Conservation (phyloP, 2,888 invertebrate species). For the Phortica magna region DNA sequence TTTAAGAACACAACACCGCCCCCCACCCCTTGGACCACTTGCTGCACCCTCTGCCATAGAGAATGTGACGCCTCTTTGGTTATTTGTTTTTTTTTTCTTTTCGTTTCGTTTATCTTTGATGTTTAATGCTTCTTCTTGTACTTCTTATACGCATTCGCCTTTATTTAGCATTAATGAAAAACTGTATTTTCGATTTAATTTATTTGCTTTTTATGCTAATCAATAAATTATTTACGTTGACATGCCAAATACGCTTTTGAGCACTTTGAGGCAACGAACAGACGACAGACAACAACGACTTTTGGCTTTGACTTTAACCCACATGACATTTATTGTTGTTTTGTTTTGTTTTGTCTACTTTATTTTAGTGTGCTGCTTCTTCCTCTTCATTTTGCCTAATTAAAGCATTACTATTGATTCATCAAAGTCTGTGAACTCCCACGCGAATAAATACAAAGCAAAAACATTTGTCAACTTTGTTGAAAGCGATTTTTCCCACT, state of each 20-base stretch:
- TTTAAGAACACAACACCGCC: too few relatives aligned
- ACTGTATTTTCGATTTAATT: conserved; percentile 34
- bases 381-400: neutral
- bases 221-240: conserved; percentile 69
- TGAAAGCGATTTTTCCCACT: too few relatives aligned
- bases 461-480: neutral
- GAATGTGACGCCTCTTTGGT: neutral
- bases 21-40: too few relatives aligned
- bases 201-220: conserved; percentile 52
- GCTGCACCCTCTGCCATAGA: neutral
- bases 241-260: conserved; percentile 49
- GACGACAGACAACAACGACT: neutral
- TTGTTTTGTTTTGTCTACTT: conserved; percentile 7
- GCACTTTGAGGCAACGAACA: neutral
- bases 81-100: neutral
- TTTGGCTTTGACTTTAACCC: neutral
- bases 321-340: neutral
- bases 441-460: neutral
- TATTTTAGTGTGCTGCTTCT: neutral
- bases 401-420: neutral
- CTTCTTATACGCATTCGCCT: too few relatives aligned
- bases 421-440: neutral
- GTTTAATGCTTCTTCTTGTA: too few relatives aligned
- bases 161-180: neutral
- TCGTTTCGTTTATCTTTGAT: neutral